Conservation (phyloP, 2,888 invertebrate species). For the Nomada hirtipes region DNA sequence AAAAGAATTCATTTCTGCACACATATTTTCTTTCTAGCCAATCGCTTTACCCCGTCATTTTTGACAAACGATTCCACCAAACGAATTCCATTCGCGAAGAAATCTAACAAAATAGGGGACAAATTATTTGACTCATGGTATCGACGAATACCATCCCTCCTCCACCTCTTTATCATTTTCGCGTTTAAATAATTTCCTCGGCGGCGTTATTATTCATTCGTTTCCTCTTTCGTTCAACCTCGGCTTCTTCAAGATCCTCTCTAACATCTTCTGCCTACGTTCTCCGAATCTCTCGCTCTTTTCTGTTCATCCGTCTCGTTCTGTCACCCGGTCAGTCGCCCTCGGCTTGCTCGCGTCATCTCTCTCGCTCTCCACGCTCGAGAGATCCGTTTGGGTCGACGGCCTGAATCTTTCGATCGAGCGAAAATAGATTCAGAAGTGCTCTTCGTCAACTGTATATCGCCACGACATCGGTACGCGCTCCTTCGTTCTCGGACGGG, state of each 20-base stretch:
- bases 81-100: too few species aligned
- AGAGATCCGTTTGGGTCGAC: conserved; percentile 73
- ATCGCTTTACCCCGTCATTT: too few species aligned
- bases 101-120: too few species aligned
- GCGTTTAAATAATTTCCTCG: background rate
- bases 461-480: conserved; percentile 59
- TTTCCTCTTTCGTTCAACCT: background rate
- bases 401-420: conserved; percentile 73
- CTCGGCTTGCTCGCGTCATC: conserved; percentile 39
- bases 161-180: too few species aligned
- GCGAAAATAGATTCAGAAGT: conserved; percentile 74
- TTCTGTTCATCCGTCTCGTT: conserved; percentile 26
- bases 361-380: conserved; percentile 46
- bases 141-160: too few species aligned
- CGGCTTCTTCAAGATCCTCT: conserved; percentile 23
- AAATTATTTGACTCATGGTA: too few species aligned
- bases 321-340: background rate
- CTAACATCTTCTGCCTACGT: conserved; percentile 34
- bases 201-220: conserved; percentile 3
- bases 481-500: conserved; percentile 44
- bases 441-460: conserved; percentile 71
- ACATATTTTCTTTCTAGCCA: too few species aligned
- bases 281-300: conserved; percentile 45
- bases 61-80: too few species aligned
- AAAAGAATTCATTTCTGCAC: too few species aligned